Conservation (phyloP, 2,888 invertebrate genomes). For the Hymenopus coronatus region DNA sequence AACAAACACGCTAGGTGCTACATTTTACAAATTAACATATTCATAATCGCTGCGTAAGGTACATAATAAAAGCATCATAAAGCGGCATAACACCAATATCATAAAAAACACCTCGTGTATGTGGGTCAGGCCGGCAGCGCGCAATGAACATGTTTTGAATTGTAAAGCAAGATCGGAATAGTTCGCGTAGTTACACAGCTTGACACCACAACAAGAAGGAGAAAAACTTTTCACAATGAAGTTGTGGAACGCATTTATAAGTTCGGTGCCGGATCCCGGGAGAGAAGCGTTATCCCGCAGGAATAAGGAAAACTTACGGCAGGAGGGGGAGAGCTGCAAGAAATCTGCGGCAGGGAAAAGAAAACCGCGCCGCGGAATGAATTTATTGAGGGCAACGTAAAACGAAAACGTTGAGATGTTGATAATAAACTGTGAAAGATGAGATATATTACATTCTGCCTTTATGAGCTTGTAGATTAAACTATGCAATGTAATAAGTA, state of each 20-base stretch:
- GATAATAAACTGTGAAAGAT: background rate
- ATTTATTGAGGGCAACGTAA: background rate
- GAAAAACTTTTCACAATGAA: background rate
- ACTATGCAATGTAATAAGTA: background rate
- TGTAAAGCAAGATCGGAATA: background rate
- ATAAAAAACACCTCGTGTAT: too few species aligned
- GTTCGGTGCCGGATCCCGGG: background rate
- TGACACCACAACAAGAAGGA: background rate
- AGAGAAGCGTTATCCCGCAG: background rate
- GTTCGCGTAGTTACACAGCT: background rate
- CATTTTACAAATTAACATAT: too few species aligned
- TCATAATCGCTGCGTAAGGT: too few species aligned
- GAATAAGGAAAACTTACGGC: background rate
- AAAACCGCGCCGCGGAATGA: background rate
- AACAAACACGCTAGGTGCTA: too few species aligned
- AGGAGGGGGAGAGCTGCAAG: background rate
- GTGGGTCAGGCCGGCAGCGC: too few species aligned
- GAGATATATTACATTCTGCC: background rate
- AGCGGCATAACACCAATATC: too few species aligned
- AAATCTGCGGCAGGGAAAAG: background rate
- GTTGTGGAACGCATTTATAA: background rate
- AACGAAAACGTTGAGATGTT: background rate
- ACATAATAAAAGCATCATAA: too few species aligned
- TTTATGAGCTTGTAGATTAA: background rate
- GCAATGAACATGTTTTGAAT: background rate